These are phyloP conservation scores for Pongo abelii DNA, from an alignment of 2,113 vertebrate genomes.

Conservation along the genomic window DNA sequence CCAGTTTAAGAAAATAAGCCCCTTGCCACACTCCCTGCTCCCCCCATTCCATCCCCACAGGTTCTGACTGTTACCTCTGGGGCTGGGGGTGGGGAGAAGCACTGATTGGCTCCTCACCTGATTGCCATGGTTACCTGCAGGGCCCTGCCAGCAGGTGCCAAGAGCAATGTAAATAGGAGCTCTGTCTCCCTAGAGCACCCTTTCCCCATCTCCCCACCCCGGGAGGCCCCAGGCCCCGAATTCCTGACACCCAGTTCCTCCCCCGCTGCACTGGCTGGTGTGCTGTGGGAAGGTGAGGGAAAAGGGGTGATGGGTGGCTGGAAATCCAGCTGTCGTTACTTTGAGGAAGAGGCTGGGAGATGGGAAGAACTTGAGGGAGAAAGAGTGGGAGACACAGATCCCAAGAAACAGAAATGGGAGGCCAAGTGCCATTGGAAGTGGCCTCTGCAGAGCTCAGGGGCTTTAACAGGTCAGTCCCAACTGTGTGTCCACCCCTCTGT, in stretches of 20 bases:
- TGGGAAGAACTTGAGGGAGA: neutral
- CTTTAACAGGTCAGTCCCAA: neutral
- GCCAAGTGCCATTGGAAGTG: neutral
- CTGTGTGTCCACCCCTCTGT: neutral
- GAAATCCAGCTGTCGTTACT: neutral
- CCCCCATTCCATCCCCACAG: neutral
- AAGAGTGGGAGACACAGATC: neutral
- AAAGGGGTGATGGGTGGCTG: neutral
- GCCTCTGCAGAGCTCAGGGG: neutral
- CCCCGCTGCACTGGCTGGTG: neutral
- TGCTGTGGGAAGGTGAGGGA: neutral
- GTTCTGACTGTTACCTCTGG: slow-evolving; percentile 25
- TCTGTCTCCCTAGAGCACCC: neutral
- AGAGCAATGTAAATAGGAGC: slow-evolving; percentile 66
- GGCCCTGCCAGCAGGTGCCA: slow-evolving; percentile 71
- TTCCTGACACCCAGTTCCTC: neutral
- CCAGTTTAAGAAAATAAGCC: neutral
- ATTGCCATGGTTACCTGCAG: slow-evolving; percentile 76
- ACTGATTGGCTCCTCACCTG: slow-evolving; percentile 67
- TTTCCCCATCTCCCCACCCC: neutral
- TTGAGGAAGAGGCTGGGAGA: neutral
- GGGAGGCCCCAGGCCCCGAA: neutral
- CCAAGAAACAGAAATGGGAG: neutral
- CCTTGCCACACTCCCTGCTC: neutral
- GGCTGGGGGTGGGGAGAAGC: slow-evolving; percentile 50